These are phyloP conservation scores for Lacerta agilis DNA, from an alignment of 2,797 vertebrate genomes.

Conservation along the genomic window DNA sequence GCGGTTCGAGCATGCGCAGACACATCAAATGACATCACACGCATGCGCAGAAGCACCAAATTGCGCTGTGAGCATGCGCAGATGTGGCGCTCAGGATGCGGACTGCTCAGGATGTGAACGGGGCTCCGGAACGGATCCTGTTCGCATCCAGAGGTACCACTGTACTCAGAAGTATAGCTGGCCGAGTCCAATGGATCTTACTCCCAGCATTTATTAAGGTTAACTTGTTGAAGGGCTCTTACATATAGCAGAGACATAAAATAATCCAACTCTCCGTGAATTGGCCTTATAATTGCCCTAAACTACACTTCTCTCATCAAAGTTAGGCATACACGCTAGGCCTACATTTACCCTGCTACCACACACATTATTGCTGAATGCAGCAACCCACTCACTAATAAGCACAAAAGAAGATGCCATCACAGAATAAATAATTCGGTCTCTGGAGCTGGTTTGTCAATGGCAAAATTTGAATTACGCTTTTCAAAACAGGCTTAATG, in stretches of 20 bases:
- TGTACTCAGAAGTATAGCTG: too few relatives aligned
- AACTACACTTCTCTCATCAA: background rate
- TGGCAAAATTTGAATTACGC: background rate
- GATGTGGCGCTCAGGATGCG: too few relatives aligned
- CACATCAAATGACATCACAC: too few relatives aligned
- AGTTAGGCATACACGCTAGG: background rate
- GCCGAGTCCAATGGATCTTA: too few relatives aligned
- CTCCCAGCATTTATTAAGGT: background rate
- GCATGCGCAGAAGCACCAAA: too few relatives aligned
- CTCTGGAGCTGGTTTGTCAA: background rate
- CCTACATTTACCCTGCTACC: background rate
- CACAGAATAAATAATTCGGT: background rate
- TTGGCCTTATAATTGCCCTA: background rate
- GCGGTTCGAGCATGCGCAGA: too few relatives aligned
- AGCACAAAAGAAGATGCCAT: background rate
- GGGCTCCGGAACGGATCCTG: background rate
- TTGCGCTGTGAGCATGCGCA: rapidly evolving
- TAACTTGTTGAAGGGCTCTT: background rate
- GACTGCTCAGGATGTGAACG: too few relatives aligned
- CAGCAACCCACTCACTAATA: background rate
- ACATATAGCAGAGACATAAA: background rate
- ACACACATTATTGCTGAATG: rapidly evolving
- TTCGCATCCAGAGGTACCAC: too few relatives aligned
- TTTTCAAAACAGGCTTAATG: conserved; percentile 19
- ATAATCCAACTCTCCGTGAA: background rate